Evolutionary conservation across 2,113 vertebrate species (phyloP), one percentile per base, ranked within the genome.

Genomic region (Notothenia rossii): DNA sequence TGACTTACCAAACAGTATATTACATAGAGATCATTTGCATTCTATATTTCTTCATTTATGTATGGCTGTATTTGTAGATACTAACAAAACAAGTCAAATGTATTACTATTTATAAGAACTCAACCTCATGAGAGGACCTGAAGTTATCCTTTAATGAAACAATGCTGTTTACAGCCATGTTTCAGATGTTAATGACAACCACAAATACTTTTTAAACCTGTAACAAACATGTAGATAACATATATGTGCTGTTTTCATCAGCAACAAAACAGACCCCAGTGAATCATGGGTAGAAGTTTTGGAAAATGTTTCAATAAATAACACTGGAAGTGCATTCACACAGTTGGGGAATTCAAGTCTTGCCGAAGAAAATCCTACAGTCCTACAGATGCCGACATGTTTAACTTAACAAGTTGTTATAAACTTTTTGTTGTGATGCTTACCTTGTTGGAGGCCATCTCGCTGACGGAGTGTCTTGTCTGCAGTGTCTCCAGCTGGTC

Each of bases 391-490:
- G 20, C 5, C 51, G 6, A 11, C n/a, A 71, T 50, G 7, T 17
- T 61, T n/a, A 13, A 29, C 10, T 48, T 7, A 17, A 43, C n/a
- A 59, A 43, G 40, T 58, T 50, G 5, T 40, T 56, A 10, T 45
- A 12, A 82, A 85, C 64, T 40, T 80, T 86, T 80, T 86, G 29
- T 77, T 86, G 59, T 40, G 22, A 10, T 65, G 84, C 96, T 95
- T 96, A 99, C 98, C 98, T 99, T 99, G 91, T 99, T 99, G 58
- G 98, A 99, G 86, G 98, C 98, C 98, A 99, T 99, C 93, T 99
- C 98, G 79, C 98, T 97, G 96, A 99, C 98, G 15, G 98, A 99
- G 90, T 98, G 97, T 91, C 97, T 94, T 75, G 98, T 99, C 94
- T 99, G 97, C 81, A 99, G 93, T 77, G 98, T 99, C 94, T 99